phyloP scores from a whole-genome alignment of 2,797 vertebrate genomes.

The Adrianichthys oophorus region DNA sequence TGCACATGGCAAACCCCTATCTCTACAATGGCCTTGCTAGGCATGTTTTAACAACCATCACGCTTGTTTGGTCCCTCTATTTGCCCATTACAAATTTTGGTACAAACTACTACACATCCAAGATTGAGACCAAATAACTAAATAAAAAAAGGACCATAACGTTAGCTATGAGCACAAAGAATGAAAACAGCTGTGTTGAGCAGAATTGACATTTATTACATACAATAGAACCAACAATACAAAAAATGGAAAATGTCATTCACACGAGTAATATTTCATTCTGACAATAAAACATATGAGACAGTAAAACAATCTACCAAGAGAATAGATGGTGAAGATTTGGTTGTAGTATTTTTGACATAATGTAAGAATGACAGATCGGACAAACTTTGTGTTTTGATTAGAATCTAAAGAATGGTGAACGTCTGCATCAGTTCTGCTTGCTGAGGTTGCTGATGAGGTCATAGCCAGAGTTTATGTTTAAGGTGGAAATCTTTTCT shows the following conservation, averaged over 20 bases:
- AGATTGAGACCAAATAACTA: too few species aligned
- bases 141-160: too few species aligned
- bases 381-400: constrained; percentile 21
- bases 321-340: constrained; percentile 29
- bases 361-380: constrained; percentile 18
- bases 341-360: constrained; percentile 30
- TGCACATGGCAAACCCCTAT: too few species aligned
- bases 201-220: not conserved
- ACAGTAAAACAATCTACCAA: constrained; percentile 28
- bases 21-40: too few species aligned
- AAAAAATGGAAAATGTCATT: not conserved
- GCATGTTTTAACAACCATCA: too few species aligned
- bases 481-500: constrained; percentile 9
- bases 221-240: constrained; percentile 10
- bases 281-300: constrained; percentile 10
- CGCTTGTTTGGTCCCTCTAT: too few species aligned
- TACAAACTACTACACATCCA: too few species aligned
- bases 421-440: constrained; percentile 24
- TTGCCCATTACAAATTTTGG: too few species aligned
- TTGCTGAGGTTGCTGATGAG: not conserved
- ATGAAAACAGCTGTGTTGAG: too few species aligned
- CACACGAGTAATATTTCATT: constrained; percentile 30
- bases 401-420: constrained; percentile 5
- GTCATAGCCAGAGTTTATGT: constrained; percentile 20
- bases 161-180: too few species aligned